Base-by-base conservation (phyloP, 2,113 vertebrate species). In the Heptranchias perlo region DNA sequence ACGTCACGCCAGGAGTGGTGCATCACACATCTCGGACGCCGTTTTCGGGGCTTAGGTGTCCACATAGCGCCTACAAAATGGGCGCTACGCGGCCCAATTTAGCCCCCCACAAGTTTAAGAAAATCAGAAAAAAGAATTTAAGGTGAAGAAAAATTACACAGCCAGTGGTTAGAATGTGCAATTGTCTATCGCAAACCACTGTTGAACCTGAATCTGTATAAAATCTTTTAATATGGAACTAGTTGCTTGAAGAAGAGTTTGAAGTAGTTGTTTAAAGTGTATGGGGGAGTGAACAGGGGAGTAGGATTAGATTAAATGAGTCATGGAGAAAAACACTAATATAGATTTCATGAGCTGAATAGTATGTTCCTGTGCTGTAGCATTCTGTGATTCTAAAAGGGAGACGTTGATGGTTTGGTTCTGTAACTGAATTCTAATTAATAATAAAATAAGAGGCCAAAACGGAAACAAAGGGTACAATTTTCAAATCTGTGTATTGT, bases 231-330 rank as follows among this genome's bases (percentile, higher is more conserved):
- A 62, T 39, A 64, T 21, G 1, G 14, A 61, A 35, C 54, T 35
- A 58, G 1, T 58, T 61, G 52, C 31, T 58, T 89, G 49, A 54
- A 61, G 61, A 61, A 21, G 54, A 92, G n/a, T 93, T 93, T 93
- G 28, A 93, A 16, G 58, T 93, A 62, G 58, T 7, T 93, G 18
- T 23, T 93, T 62, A n/a, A 93, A n/a, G 61, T 25, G 35, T 61
- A 64, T 93, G 89, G 6, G 89, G 58, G 89, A 39, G 58, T 61
- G 58, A 93, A 58, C 25, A 92, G n/a, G 16, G 44, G 76, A 18
- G 76, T 21, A 44, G 78, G 78, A 82, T 82, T 82, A 93, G 58
- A 93, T 64, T 93, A 61, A 61, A 5, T 93, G 89, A 93, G 89
- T 93, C 89, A 93, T 64, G 35, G n/a, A 54, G 86, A 35, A 28